Evolutionary conservation across 1,140 invertebrate species (phyloP), one percentile per base, ranked within the genome.

Genomic region (Rhopalosiphum maidis): DNA sequence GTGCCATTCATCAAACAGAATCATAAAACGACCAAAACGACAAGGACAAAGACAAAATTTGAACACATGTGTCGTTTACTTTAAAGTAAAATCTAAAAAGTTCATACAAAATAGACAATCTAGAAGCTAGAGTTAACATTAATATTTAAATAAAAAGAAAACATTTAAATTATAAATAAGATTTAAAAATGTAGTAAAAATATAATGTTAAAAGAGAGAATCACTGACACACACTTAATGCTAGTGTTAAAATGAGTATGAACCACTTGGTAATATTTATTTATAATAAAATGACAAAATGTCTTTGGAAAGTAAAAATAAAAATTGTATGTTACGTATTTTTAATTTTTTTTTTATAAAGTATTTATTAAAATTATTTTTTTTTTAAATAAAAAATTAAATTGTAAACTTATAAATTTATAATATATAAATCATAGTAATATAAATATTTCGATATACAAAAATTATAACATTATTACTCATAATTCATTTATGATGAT

Each of bases 1-100:
- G 54, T 37, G 88, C 88, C 23, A 68, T 90, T 90, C 89, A 68
- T 68, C 54, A 68, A 68, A 68, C 37, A n/a, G 48, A 89, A 89
- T 55, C n/a, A 55, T 55, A 55, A 86, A 54, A 89, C 86, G 18
- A 48, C 30, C 48, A 35, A 51, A 22, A 88, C 22, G 54, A 90
- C 54, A 2, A 43, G 43, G 41, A 90, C 54, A 68, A 68, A 60
- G 54, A 90, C 11, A 43, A 55, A 68, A 43, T 90, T 68, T 90
- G 25, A 68, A 90, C 89, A 68, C 89, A 30, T 35, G 54, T 51
- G 11, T 41, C 23, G 11, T 25, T 25, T 60, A 90, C 60, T 60
- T 30, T 21, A 55, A 25, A 55, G 54, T 60, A 25, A 55, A 90
- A 51, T 51, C 6, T 35, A 41, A 83, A 37, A 37, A 86, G 41